These are phyloP conservation scores for Diachasma alloeum DNA, from an alignment of 1,140 invertebrate species.

Conservation along the genomic window DNA sequence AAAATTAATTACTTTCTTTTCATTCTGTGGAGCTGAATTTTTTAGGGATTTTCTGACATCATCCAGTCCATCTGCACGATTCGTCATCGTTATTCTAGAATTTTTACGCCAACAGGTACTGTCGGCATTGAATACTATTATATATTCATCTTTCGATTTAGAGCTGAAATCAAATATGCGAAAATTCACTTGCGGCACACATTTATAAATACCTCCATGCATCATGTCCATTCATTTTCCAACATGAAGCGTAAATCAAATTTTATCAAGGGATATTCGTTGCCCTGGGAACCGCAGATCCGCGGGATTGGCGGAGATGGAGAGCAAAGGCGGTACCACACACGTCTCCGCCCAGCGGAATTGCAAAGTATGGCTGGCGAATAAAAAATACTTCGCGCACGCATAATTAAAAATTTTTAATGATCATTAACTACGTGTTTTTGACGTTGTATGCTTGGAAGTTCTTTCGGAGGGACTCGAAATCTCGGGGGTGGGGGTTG, in stretches of 20 bases:
- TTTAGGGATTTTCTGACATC: too few species aligned
- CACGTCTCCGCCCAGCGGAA: slow-evolving; percentile 46
- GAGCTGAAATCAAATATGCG: not conserved
- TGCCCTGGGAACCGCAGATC: not conserved
- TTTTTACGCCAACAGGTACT: too few species aligned
- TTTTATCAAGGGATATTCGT: slow-evolving; percentile 9
- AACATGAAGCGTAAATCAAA: slow-evolving; percentile 12
- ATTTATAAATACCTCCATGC: not conserved
- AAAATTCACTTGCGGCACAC: not conserved
- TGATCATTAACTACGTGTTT: too few species aligned
- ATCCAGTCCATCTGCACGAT: too few species aligned
- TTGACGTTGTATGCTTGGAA: too few species aligned
- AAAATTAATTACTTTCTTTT: slow-evolving; percentile 52
- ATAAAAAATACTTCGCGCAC: not conserved
- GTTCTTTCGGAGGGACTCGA: too few species aligned
- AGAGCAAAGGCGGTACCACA: slow-evolving; percentile 50
- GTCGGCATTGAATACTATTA: not conserved
- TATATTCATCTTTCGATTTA: not conserved
- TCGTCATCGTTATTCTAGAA: too few species aligned
- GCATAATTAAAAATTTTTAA: not conserved
- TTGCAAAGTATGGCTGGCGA: slow-evolving; percentile 50
- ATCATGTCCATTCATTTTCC: not conserved
- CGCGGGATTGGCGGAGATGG: slow-evolving; percentile 45
- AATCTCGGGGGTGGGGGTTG: not conserved
- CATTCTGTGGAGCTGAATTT: too few species aligned